Base-by-base conservation (phyloP, 2,113 vertebrate species). In the Coryphaenoides rupestris region DNA sequence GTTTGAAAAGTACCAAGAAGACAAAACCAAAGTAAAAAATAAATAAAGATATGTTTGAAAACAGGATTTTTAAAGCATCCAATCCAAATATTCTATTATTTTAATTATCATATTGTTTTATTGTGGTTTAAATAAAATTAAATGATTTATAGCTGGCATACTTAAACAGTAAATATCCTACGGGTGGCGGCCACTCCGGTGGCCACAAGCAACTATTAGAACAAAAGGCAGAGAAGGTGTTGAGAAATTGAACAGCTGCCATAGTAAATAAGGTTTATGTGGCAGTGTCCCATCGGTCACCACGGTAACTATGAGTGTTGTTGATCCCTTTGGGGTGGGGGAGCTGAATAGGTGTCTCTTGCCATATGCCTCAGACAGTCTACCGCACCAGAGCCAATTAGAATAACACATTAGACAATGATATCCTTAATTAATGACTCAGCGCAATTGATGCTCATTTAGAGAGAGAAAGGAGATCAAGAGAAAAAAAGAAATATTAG, bases 261-360 rank as follows among this genome's bases (percentile, higher is more conserved):
- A 88, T 78, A 86, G 87, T 90, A 89, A 90, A 91, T 88, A 88
- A 88, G 81, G 78, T 89, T 89, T 88, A 90, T 91, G 87, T 88
- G 89, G 81, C 84, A 87, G 73, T 78, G 68, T 77, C 79, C 86
- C 86, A 80, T 90, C 77, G 72, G 86, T 90, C 83, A 85, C 81
- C 79, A 84, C 70, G 70, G 86, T 89, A 89, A 86, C 81, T 68
- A 80, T 70, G 73, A 72, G 80, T 73, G 75, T 86, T 87, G 84
- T 88, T 85, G 80, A 83, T 88, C 84, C 81, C 83, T 81, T 75
- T 83, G 81, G 89, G 72, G 74, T 7, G 28, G 28, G 33, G 26
- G 57, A 61, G 47, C 26, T 57, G 19, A 69, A 22, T 62, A 67
- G 69, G 70, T 70, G 17, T 82, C 75, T 83, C 70, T 62, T 80